Percentiles rank a stretch among this genome's conserved stretches.
phyloP scores from a whole-genome alignment of 2,888 invertebrate species.

The Coremacera marginata region DNA sequence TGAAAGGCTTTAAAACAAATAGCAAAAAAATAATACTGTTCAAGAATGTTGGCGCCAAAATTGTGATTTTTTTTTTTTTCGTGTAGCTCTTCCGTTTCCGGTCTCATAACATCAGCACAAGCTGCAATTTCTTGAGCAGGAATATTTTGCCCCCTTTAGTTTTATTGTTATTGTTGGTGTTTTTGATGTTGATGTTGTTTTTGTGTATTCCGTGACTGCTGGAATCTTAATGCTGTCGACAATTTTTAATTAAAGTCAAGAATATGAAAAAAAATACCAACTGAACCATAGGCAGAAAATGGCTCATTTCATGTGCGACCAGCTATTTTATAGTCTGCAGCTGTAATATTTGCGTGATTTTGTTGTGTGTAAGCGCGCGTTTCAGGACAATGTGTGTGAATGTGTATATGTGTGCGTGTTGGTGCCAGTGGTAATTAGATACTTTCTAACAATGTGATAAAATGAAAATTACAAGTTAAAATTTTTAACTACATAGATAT shows the following conservation, averaged over 20 bases:
- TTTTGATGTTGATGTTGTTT: background rate
- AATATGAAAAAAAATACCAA: background rate
- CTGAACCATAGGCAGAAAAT: background rate
- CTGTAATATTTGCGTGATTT: background rate
- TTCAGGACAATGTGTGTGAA: background rate
- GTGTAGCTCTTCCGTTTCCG: constrained; percentile 1
- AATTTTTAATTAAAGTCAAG: constrained; percentile 13
- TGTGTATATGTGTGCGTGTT: background rate
- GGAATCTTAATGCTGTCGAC: background rate
- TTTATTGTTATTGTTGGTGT: background rate
- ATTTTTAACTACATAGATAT: background rate
- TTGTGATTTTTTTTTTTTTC: background rate
- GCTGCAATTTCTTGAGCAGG: background rate
- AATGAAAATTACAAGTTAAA: constrained; percentile 30
- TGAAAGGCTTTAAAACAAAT: background rate
- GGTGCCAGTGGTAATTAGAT: constrained; percentile 28
- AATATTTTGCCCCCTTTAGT: too few species aligned
- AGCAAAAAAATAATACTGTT: constrained; percentile 4
- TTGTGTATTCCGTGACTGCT: background rate
- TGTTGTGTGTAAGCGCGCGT: background rate
- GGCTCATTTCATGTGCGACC: background rate
- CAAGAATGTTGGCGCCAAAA: constrained; percentile 18
- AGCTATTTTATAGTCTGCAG: background rate
- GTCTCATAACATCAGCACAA: background rate
- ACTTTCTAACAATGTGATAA: constrained; percentile 35